Base-by-base conservation (phyloP, 2,888 invertebrate species). In the Epicampocera succincta region DNA sequence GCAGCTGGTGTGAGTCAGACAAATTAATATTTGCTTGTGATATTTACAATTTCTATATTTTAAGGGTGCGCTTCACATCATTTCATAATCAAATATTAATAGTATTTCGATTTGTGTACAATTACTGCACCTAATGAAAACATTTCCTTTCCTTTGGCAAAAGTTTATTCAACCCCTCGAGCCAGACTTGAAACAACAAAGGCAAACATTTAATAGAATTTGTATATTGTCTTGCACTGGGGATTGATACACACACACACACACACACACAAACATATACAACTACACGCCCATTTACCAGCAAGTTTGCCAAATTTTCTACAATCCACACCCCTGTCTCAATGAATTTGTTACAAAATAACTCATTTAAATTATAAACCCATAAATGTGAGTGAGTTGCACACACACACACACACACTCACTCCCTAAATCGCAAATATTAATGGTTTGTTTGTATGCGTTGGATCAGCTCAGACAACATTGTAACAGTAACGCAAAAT, bases 61-160 rank as follows among this genome's bases (percentile, higher is more conserved):
- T 12, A 17, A 56, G 38, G 56, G 38, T 12, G 38, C n/a, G 13
- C 21, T 58, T 19, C 19, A 40, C 60, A 44, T 60, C 25, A 25
- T 5, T 25, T n/a, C 42, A 19, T 15, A 60, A 60, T 44, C 42
- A 42, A 63, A 48, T 63, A 33, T 46, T 48, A 46, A 63, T 80
- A 80, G 72, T 72, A 60, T 76, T 74, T 74, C 69, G 65, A 78
- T 82, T 82, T 82, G 66, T 78, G 71, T 78, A 69, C 77, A 78
- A 82, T 82, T 74, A 54, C 65, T 60, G 46, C 71, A 82, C 65
- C 80, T 63, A 71, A 46, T 1, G 13, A 29, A 63, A 46, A 58
- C 6, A 58, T 44, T 46, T 69, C n/a, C 42, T 33, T 33, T 33
- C 8, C 33, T 33, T 33, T 33, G 8, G 33, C 33, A 33, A 33